Evolutionary conservation across 2,113 vertebrate genomes (phyloP).

Genomic region (Varanus salvator): DNA sequence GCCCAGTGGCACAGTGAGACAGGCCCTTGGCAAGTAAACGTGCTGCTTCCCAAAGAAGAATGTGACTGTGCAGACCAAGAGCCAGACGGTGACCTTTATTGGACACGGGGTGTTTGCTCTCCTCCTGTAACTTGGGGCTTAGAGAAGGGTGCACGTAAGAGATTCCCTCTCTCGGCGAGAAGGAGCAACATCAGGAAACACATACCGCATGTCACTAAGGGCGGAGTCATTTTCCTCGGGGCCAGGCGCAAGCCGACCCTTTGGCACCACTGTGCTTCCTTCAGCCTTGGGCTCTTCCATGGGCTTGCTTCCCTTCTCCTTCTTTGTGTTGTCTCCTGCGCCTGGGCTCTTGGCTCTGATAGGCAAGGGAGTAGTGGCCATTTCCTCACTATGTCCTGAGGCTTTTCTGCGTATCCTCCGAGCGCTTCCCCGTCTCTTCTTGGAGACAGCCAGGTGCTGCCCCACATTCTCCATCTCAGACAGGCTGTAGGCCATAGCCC

Average conservation of each 20-base stretch:
- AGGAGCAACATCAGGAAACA: constrained; percentile 7
- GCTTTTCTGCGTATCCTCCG: constrained; percentile 20
- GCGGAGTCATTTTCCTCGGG: neutral
- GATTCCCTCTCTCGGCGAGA: constrained; percentile 21
- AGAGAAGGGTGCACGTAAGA: constrained; percentile 25
- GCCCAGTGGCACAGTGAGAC: neutral
- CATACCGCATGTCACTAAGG: neutral
- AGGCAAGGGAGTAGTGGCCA: neutral
- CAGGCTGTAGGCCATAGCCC: constrained; percentile 86
- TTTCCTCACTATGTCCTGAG: neutral
- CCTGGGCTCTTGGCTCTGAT: constrained; percentile 17
- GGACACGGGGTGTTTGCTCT: neutral
- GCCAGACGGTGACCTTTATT: constrained; percentile 29
- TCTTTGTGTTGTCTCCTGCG: neutral
- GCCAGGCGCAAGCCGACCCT: neutral
- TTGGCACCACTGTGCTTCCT: neutral
- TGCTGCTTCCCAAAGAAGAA: neutral
- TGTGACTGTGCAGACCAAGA: neutral
- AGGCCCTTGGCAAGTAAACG: neutral
- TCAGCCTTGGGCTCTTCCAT: neutral
- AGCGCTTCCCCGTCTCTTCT: constrained; percentile 49
- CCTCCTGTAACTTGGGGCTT: neutral
- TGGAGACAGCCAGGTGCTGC: constrained; percentile 67
- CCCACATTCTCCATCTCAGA: constrained; percentile 84
- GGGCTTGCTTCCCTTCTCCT: neutral